Evolutionary conservation across 2,888 invertebrate species (phyloP).

Genomic region (Eupeodes latifasciatus): DNA sequence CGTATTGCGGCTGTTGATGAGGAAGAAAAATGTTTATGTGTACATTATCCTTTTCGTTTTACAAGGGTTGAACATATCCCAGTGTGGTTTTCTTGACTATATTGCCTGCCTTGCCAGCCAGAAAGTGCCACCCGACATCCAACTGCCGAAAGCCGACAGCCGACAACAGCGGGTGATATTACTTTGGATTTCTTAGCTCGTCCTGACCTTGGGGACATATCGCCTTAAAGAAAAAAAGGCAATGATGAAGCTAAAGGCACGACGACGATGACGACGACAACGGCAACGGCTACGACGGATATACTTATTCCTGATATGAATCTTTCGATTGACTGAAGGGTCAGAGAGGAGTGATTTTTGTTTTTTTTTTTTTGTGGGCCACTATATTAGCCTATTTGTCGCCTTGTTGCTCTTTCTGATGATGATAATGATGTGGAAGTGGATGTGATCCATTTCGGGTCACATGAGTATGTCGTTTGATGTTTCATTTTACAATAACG

Average conservation of each 20-base stretch:
- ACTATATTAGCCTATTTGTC: constrained; percentile 66
- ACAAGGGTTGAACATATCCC: constrained; percentile 72
- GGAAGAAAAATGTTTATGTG: constrained; percentile 71
- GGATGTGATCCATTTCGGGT: constrained; percentile 55
- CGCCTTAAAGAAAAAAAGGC: constrained; percentile 64
- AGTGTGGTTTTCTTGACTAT: constrained; percentile 13
- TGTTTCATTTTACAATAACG: constrained; percentile 63
- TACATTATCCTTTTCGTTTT: constrained; percentile 72
- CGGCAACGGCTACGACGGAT: background rate
- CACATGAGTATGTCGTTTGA: constrained; percentile 54
- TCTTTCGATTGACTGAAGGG: constrained; percentile 69
- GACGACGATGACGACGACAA: constrained; percentile 1
- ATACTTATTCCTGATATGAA: constrained; percentile 67
- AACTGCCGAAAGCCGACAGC: no score
- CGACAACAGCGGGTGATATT: constrained; percentile 29
- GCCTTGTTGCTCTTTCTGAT: constrained; percentile 65
- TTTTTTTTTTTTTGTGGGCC: constrained; percentile 37
- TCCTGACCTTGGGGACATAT: constrained; percentile 69
- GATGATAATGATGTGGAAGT: constrained; percentile 49
- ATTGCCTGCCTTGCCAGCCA: no score
- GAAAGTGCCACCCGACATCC: background rate
- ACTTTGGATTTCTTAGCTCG: constrained; percentile 49
- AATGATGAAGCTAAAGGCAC: background rate
- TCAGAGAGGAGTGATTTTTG: constrained; percentile 56
- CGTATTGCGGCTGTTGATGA: constrained; percentile 68